A percentile compares a stretch with the other conserved stretches of the same genome.
Evolutionary conservation across 1,140 invertebrate genomes (phyloP).

Genomic region (Penaeus vannamei): DNA sequence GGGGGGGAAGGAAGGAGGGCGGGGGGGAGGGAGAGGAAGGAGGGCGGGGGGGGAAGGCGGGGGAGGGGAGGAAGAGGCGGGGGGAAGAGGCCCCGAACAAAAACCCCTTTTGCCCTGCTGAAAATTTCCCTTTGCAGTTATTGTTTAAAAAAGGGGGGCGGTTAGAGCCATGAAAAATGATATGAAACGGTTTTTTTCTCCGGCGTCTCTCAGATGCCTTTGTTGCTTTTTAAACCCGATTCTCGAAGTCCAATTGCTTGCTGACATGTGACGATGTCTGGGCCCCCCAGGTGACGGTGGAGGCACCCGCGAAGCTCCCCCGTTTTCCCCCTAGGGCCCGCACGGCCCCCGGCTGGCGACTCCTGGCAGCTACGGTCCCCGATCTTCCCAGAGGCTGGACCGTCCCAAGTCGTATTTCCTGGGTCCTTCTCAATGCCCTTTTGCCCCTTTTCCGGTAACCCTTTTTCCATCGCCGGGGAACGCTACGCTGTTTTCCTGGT

Average conservation of each 20-base stretch:
- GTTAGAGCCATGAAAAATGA: too few relatives aligned
- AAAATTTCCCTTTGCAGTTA: too few relatives aligned
- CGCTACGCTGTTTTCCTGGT: too few relatives aligned
- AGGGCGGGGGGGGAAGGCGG: too few relatives aligned
- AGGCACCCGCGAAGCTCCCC: slow-evolving; percentile 71
- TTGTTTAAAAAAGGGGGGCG: not conserved
- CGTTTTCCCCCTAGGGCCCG: slow-evolving; percentile 73
- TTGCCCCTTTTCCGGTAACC: too few relatives aligned
- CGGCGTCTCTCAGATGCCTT: not conserved
- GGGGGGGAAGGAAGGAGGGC: too few relatives aligned
- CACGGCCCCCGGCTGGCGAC: slow-evolving; percentile 73
- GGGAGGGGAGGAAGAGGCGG: not conserved
- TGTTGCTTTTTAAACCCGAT: not conserved
- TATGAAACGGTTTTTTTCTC: not conserved
- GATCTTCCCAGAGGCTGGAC: slow-evolving; percentile 73
- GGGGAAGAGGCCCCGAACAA: slow-evolving; percentile 48
- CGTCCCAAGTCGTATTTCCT: slow-evolving; percentile 72
- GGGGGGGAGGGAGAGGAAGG: too few relatives aligned
- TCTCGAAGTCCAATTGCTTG: not conserved
- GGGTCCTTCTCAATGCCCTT: too few relatives aligned
- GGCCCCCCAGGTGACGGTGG: slow-evolving; percentile 71
- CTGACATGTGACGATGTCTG: not conserved
- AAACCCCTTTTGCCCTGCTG: too few relatives aligned
- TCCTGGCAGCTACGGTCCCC: slow-evolving; percentile 74
- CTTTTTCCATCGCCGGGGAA: too few relatives aligned